Evolutionary conservation across 2,888 invertebrate species (phyloP), one percentile per base, ranked within the genome.

Genomic region (Erebia palarica): DNA sequence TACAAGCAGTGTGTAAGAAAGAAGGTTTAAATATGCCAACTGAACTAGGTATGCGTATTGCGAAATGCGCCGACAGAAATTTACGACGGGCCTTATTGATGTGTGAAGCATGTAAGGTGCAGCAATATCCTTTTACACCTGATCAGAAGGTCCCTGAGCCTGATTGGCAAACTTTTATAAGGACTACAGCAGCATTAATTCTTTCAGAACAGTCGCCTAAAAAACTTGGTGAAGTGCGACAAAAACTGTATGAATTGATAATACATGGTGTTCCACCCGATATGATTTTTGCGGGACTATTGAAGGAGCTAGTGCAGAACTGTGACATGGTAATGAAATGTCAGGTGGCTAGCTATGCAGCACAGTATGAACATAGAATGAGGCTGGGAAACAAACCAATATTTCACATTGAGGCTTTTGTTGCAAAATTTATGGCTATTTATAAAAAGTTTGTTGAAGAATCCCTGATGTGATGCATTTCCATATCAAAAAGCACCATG

Each of bases 361-460:
- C 99, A 0, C 94, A 95, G 73, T 98, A 97, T 89, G 99, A 99
- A 86, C 98, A 99, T 85, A 95, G 98, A 78, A 96, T 99, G 95
- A 96, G 97, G 80, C 95, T 96, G 69, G 99, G 99, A 18, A 97
- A 97, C 80, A 99, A 99, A 89, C 95, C 97, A 27, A 99, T 99
- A 80, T 99, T 98, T 83, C 99, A 99, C 87, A 93, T 99, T 68
- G 99, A 99, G 90, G 99, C 99, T 3, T 99, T 99, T 93, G 96
- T 99, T 64, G 98, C 98, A 0, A 97, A 97, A 80, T 99, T 99
- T 86, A 99, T 99, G 99, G 95, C 96, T 51, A 96, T 98, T 78
- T 99, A 98, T 85, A 97, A 98, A 82, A 96, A 96, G 80, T 98
- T 97, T 85, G 94, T 98, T 85, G 97, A 97, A 84, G 96, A 96